Evolutionary conservation across 2,113 vertebrate species (phyloP), one percentile per base, ranked within the genome.

Genomic region (Struthio camelus): DNA sequence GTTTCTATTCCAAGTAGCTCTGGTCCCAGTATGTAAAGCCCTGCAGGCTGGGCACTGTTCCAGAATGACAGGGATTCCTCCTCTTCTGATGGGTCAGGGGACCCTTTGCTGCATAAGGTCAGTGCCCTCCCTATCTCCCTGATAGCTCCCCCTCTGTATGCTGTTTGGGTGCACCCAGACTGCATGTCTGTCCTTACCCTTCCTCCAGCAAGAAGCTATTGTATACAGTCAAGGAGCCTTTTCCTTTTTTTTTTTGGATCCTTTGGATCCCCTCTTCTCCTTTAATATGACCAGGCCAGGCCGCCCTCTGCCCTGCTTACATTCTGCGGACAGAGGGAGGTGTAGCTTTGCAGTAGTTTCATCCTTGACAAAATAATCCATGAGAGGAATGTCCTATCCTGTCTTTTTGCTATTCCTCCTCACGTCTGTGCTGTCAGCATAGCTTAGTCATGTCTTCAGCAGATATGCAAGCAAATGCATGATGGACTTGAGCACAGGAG

Each of bases 11-110:
- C 92, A 85, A 75, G 81, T 77, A 23, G 30, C 71, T 94, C 64
- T 83, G 81, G 67, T 94, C 84, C 87, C 7, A 3, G 84, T 77
- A 79, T 87, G 90, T 78, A 90, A 90, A 89, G 82, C 93, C 87
- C 91, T 78, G 89, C 93, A 92, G 89, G 79, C 91, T 85, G 85
- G 92, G 91, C 85, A 25, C 65, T 15, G 22, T 59, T 95, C 76
- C 95, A 95, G 72, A 42, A 66, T 28, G 46, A 59, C 54, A 66
- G 72, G 75, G 59, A 85, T 80, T 93, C 72, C 71, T 87, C 71
- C 85, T 42, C 91, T 83, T 54, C 78, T 83, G 67, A 3, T 86
- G 91, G 87, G 61, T 76, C 75, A 32, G 69, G 51, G 85, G 65
- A 32, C 75, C 50, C 92, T 92, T 54, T 67, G 76, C 96, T 91